Evolutionary conservation across 2,113 vertebrate species (phyloP).

Genomic region (Aythya baeri): DNA sequence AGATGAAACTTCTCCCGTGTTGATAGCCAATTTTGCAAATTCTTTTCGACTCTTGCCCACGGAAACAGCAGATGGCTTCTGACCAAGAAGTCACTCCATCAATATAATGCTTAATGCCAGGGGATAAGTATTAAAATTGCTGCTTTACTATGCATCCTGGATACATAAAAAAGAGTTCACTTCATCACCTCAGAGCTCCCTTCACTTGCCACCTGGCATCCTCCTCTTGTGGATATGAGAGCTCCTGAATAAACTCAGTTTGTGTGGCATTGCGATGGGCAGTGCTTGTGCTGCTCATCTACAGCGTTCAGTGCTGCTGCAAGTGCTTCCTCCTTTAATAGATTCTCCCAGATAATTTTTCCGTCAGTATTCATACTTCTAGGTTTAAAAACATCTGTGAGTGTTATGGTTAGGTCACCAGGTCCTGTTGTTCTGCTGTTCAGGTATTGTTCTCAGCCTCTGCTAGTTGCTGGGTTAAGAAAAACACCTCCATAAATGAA

Average conservation of each 20-base stretch:
- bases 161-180: not conserved
- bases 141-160: constrained; percentile 34
- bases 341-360: not conserved
- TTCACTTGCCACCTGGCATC: constrained; percentile 61
- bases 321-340: not conserved
- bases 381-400: not conserved
- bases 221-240: not conserved
- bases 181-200: constrained; percentile 49
- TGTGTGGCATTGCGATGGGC: not conserved
- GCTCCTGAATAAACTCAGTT: not conserved
- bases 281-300: not conserved
- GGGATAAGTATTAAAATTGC: constrained; percentile 14
- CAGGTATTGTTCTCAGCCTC: not conserved
- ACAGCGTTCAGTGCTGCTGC: not conserved
- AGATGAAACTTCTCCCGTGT: not conserved
- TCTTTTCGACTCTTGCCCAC: constrained; percentile 13
- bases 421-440: not conserved
- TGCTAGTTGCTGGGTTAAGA: not conserved
- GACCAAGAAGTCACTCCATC: constrained; percentile 59
- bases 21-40: constrained; percentile 40
- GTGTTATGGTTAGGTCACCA: not conserved
- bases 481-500: not conserved
- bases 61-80: constrained; percentile 55
- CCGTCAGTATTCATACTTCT: not conserved
- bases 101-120: constrained; percentile 45